Base-by-base conservation (phyloP, 1,140 invertebrate species). In the Nebria ingens region DNA sequence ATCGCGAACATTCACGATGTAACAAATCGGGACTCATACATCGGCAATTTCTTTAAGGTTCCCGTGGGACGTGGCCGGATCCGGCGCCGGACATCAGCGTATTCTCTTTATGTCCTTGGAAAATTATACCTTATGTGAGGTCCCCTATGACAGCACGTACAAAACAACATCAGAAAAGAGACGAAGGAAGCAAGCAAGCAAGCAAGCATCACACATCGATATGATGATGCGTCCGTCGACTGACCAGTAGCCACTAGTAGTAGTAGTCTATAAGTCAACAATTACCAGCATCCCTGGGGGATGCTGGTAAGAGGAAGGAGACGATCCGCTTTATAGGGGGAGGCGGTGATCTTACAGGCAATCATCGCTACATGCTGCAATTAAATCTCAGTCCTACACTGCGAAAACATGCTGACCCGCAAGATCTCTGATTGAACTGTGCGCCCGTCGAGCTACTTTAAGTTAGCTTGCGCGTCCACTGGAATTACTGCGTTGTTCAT, bases 31-130 rank as follows among this genome's bases (percentile, higher is more conserved):
- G 61, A 64, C 58, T 65, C 65, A 67, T 68, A 68, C 64, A 67
- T 68, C 66, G 66, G 63, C 64, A 65, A 68, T 68, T 68, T 68
- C 66, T 68, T 68, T 68, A 68, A 64, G 61, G 61, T 57, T 67
- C 65, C 66, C 66, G 50, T 22, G 66, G 58, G 66, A 60, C 51
- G 25, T 17, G 56, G 57, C 55, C 58, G 58, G 59, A 57, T 53
- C 59, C 57, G 40, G 54, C 57, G 57, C 61, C 59, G 65, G 63
- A 66, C 65, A 65, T 65, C 61, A 61, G 58, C 59, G 65, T 66
- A 65, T 66, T 66, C 63, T 65, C 64, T 66, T 66, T 63, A 67
- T 67, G 64, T 67, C 58, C 56, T 61, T 58, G 59, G 59, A 61
- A 67, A 67, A 67, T 67, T 65, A 67, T 67, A 67, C 65, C 64